Evolutionary conservation across 2,888 invertebrate genomes (phyloP), one percentile per base, ranked within the genome.

Genomic region (Drosophila leonis): DNA sequence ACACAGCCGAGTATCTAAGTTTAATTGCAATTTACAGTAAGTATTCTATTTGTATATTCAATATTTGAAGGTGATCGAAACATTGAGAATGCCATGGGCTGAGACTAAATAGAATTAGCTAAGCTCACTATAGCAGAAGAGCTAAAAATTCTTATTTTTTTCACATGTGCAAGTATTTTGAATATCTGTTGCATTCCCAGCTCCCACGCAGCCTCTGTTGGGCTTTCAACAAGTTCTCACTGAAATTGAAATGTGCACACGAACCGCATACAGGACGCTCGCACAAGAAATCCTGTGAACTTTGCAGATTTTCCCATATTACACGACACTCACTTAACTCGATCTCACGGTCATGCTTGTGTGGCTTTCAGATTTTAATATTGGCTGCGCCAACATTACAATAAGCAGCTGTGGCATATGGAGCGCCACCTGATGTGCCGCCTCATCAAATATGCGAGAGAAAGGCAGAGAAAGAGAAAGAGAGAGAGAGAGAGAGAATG

Each of bases 381-480:
- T 70, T 65, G 80, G 52, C 77, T 75, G 66, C 35, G 5, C 57
- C 70, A 63, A 65, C 70, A 70, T 70, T 80, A 77, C 68, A 77
- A 49, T 57, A 39, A 54, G 55, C 49, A 27, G 59, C 51, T 24
- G 54, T 39, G 54, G 51, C 63, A 64, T 55, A 41, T 46, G 54
- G 46, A 39, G 71, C 56, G 44, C 49, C 79, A 86, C 88, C 83
- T 86, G 88, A 65, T 83, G 66, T 66, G 64, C 68, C 66, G 64
- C 65, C 81, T 67, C 72, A 76, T 71, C 69, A 81, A 65, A 64
- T 79, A 82, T 82, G 74, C 78, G 79, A 27, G 27, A 52, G 52
- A 20, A 24, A 24, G 35, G 1, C 1, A 8, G 35, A 33, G 35
- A 9, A 15, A 37, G 52, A 24, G 10, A 24, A 12, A 1, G 35